Percentiles rank a stretch among this genome's conserved stretches.
These are phyloP conservation scores for Aphidius colemani DNA, from an alignment of 2,888 invertebrate genomes.

Conservation along the genomic window DNA sequence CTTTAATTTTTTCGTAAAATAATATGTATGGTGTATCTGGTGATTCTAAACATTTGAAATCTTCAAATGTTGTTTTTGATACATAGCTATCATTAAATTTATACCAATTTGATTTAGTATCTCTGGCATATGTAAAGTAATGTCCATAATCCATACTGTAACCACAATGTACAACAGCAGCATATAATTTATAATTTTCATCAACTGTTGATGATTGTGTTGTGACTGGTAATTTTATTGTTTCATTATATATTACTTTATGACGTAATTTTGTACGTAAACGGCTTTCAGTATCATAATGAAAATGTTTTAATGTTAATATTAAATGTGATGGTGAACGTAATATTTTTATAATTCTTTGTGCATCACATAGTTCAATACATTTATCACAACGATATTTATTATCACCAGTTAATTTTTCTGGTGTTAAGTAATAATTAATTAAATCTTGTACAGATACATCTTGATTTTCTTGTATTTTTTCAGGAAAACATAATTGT, in stretches of 20 bases:
- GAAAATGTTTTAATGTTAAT: conserved; percentile 80
- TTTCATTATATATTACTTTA: conserved; percentile 67
- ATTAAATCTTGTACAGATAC: conserved; percentile 78
- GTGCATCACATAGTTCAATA: conserved; percentile 75
- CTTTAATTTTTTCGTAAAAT: conserved; percentile 67
- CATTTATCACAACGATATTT: conserved; percentile 82
- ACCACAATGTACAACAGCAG: conserved; percentile 84
- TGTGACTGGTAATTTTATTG: conserved; percentile 58
- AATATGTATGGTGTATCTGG: conserved; percentile 84
- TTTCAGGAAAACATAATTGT: conserved; percentile 75
- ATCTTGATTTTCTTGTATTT: conserved; percentile 54
- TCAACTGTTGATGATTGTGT: conserved; percentile 38
- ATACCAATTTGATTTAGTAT: conserved; percentile 72
- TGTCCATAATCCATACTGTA: conserved; percentile 84
- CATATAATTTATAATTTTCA: conserved; percentile 74
- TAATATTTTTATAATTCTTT: conserved; percentile 71
- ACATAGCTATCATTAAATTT: conserved; percentile 83
- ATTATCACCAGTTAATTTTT: conserved; percentile 79
- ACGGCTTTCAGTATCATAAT: conserved; percentile 72
- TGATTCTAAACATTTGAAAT: conserved; percentile 68
- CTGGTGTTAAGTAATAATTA: conserved; percentile 78
- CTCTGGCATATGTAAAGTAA: conserved; percentile 82
- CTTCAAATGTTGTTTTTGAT: conserved; percentile 64
- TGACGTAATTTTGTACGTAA: conserved; percentile 81
- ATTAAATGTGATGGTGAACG: conserved; percentile 79